Evolutionary conservation across 2,113 vertebrate species (phyloP).

Genomic region (Semicossyphus pulcher): DNA sequence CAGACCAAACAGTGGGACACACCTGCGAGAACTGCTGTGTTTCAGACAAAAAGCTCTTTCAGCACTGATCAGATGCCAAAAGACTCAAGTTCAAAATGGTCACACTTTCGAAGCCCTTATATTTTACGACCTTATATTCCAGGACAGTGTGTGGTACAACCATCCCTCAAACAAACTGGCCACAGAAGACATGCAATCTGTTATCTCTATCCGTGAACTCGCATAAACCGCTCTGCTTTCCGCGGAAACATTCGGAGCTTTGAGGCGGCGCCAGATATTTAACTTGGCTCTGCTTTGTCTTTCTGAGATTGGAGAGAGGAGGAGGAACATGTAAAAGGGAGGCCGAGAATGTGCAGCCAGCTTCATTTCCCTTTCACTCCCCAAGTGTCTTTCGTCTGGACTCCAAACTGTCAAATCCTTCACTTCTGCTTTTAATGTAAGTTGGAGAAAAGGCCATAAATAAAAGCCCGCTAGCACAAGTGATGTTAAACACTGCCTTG

Average conservation of each 20-base stretch:
- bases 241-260: conserved; percentile 60
- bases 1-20: not conserved
- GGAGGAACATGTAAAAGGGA: conserved; percentile 38
- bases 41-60: conserved; percentile 3
- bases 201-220: conserved; percentile 68
- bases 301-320: conserved; percentile 42
- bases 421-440: not conserved
- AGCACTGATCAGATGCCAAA: conserved; percentile 4
- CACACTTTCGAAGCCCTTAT: conserved; percentile 16
- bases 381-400: conserved; percentile 15
- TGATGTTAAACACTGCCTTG: conserved; percentile 44
- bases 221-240: conserved; percentile 61
- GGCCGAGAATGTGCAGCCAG: conserved; percentile 3
- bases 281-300: conserved; percentile 64
- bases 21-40: conserved; percentile 4
- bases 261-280: conserved; percentile 74
- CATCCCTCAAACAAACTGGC: conserved; percentile 39
- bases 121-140: conserved; percentile 47
- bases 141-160: conserved; percentile 29
- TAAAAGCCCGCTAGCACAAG: conserved; percentile 16
- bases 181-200: conserved; percentile 56
- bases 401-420: conserved; percentile 17
- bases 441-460: not conserved
- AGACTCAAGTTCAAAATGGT: conserved; percentile 6
- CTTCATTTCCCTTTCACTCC: conserved; percentile 13